Evolutionary conservation across 2,113 vertebrate species (phyloP).

Genomic region (Laticauda laticaudata): DNA sequence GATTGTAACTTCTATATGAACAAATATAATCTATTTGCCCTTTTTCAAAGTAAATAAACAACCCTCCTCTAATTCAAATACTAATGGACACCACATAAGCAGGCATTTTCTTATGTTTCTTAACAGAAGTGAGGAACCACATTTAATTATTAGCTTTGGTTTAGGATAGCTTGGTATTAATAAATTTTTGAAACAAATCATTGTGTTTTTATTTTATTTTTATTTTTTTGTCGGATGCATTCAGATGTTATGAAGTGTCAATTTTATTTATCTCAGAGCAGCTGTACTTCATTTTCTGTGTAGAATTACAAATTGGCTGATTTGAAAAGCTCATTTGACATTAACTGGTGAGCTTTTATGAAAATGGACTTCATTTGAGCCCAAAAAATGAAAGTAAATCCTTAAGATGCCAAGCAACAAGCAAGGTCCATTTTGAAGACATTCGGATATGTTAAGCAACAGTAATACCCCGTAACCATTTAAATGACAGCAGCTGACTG

Average conservation of each 20-base stretch:
- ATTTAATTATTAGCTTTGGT: slow-evolving; percentile 58
- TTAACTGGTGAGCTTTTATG: slow-evolving; percentile 65
- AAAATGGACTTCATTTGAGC: slow-evolving; percentile 61
- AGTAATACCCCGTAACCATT: slow-evolving; percentile 67
- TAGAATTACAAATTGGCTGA: slow-evolving; percentile 67
- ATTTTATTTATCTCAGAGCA: slow-evolving; percentile 70
- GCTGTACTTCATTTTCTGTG: slow-evolving; percentile 71
- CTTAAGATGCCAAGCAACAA: slow-evolving; percentile 51
- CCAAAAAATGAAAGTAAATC: slow-evolving; percentile 47
- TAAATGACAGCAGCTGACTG: slow-evolving; percentile 75
- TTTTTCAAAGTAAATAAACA: neutral
- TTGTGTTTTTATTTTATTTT: slow-evolving; percentile 48
- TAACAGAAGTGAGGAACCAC: slow-evolving; percentile 32
- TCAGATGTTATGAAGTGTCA: slow-evolving; percentile 60
- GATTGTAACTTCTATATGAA: neutral
- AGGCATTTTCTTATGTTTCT: slow-evolving; percentile 18
- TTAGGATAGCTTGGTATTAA: slow-evolving; percentile 55
- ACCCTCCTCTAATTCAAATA: neutral
- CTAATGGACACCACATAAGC: neutral
- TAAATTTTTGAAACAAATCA: slow-evolving; percentile 50
- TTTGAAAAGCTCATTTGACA: slow-evolving; percentile 72
- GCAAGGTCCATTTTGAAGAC: slow-evolving; percentile 73
- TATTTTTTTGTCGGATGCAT: slow-evolving; percentile 45
- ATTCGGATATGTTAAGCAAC: slow-evolving; percentile 74
- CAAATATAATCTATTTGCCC: neutral